phyloP scores from a whole-genome alignment of 2,888 invertebrate genomes.

The Pseudeuparius sepicola region DNA sequence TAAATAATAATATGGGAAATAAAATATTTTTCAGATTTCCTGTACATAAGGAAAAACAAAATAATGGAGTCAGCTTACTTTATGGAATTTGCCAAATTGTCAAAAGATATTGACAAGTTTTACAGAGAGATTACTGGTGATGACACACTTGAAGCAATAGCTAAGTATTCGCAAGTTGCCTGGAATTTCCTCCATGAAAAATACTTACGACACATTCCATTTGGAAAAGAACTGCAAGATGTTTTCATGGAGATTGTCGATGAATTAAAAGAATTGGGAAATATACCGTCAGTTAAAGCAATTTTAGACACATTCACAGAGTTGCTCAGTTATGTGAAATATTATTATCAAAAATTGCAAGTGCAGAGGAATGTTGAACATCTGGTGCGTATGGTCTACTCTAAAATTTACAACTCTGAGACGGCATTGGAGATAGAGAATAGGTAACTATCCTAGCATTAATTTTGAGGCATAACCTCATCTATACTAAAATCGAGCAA shows the following conservation, averaged over 20 bases:
- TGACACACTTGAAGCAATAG: conserved; percentile 67
- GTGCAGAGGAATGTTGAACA: conserved; percentile 58
- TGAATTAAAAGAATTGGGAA: conserved; percentile 51
- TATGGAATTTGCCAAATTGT: conserved; percentile 67
- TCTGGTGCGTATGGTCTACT: conserved; percentile 53
- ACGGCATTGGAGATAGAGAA: conserved; percentile 76
- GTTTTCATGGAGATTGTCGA: conserved; percentile 51
- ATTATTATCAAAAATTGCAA: conserved; percentile 69
- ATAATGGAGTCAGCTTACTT: conserved; percentile 73
- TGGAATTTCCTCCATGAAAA: conserved; percentile 58
- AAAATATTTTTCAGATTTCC: conserved; percentile 57
- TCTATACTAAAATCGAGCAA: no score
- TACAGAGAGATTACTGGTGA: conserved; percentile 70
- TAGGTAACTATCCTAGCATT: conserved; percentile 42
- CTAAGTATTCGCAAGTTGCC: conserved; percentile 60
- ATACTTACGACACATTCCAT: conserved; percentile 57
- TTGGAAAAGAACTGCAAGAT: conserved; percentile 55
- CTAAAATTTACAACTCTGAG: conserved; percentile 61
- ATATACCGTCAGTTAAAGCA: conserved; percentile 50
- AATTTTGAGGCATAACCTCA: no score
- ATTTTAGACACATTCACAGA: conserved; percentile 48
- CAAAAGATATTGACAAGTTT: conserved; percentile 68
- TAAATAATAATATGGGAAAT: no score
- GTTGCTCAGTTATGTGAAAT: conserved; percentile 52
- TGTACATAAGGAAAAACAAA: conserved; percentile 70